Conservation (phyloP, 2,888 invertebrate species). For the Acrobasis suavella region DNA sequence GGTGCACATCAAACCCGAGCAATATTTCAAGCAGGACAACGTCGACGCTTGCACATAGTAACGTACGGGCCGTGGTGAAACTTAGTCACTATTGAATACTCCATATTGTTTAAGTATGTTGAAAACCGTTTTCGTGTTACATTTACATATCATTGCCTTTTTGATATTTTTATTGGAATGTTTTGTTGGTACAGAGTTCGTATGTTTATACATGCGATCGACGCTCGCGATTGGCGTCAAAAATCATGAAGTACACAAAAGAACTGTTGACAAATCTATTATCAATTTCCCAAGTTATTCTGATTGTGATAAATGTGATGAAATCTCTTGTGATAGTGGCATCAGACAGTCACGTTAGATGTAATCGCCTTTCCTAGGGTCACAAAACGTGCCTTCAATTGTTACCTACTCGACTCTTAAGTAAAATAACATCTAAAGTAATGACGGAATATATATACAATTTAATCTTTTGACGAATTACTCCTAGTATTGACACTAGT, state of each 20-base stretch:
- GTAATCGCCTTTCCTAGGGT: slow-evolving; percentile 60
- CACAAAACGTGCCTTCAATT: slow-evolving; percentile 55
- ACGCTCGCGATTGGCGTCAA: not conserved
- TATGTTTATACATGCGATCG: slow-evolving; percentile 27
- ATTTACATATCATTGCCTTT: slow-evolving; percentile 47
- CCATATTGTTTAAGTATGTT: slow-evolving; percentile 41
- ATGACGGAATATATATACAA: slow-evolving; percentile 47
- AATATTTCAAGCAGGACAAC: slow-evolving; percentile 76
- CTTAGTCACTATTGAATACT: slow-evolving; percentile 47
- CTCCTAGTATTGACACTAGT: slow-evolving; percentile 64
- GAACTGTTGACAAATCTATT: slow-evolving; percentile 36
- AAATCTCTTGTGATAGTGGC: slow-evolving; percentile 79
- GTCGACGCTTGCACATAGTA: slow-evolving; percentile 77
- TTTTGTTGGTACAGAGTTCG: slow-evolving; percentile 35
- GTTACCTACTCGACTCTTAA: slow-evolving; percentile 62
- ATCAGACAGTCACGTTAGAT: slow-evolving; percentile 75
- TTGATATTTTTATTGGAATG: slow-evolving; percentile 37
- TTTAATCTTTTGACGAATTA: slow-evolving; percentile 58
- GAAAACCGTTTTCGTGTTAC: slow-evolving; percentile 32
- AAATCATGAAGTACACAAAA: slow-evolving; percentile 31
- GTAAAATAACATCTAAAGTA: slow-evolving; percentile 40
- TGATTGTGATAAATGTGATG: slow-evolving; percentile 79
- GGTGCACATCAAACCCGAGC: slow-evolving; percentile 78
- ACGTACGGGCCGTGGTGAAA: slow-evolving; percentile 14
- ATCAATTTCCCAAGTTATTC: slow-evolving; percentile 60